Evolutionary conservation across 2,888 invertebrate genomes (phyloP), one percentile per base, ranked within the genome.

Genomic region (Diaphora mendica): DNA sequence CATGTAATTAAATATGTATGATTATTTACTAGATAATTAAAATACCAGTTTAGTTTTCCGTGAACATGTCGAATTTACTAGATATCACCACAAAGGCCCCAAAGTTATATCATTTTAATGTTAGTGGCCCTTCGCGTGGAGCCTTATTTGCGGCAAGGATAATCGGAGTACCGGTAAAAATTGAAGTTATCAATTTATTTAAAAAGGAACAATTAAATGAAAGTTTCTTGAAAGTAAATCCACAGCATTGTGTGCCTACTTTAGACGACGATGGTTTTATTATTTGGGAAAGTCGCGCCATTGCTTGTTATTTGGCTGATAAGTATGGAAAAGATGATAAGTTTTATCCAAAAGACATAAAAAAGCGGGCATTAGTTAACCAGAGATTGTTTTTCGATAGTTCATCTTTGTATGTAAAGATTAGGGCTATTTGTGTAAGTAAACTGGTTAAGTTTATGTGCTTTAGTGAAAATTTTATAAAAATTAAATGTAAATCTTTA

Each of bases 241-340:
- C 97, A 9, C 97, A 97, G 86, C 97, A 97, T 87, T 96, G 96
- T 75, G 92, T 97, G 8, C 97, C 97, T 15, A 97, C 97, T 15
- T 91, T 97, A 74, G 96, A 96, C 39, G 97, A 97, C 87, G 96
- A 96, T 74, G 97, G 97, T 20, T 97, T 97, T 86, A 88, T 96
- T 23, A 79, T 97, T 68, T 97, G 97, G 97, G 97, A 97, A 88
- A 97, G 97, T 82, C 96, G 96, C 59, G 97, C 97, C 15, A 97
- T 97, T 76, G 95, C 96, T 7, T 91, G 95, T 68, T 97, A 97
- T 88, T 92, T 97, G 78, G 96, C 96, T 0, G 96, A 96, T 78
- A 96, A 96, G 77, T 97, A 96, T 87, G 96, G 95, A 0, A 96
- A 96, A 86, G 96, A 96, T 82, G 96, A 96, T 76, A 88, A 90